Evolutionary conservation across 1,140 invertebrate species (phyloP), one percentile per base, ranked within the genome.

Genomic region (Scaptomyza hsui): DNA sequence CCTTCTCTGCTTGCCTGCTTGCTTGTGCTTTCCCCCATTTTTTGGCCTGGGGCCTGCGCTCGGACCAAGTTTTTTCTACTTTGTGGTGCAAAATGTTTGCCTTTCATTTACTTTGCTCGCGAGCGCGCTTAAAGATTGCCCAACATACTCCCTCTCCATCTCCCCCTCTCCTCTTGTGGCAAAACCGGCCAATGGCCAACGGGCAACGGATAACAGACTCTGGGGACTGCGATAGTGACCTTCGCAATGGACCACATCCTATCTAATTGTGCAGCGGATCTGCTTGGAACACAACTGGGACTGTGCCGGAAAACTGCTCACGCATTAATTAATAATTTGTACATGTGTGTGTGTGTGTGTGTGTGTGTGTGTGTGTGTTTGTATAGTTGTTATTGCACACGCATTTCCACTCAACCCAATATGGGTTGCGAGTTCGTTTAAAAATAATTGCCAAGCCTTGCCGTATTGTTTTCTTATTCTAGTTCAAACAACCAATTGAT

Each of bases 321-420:
- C 77, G 77, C 81, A 85, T 86, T 86, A 85, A 85, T 85, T 85
- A 85, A 86, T 78, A 70, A 85, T 86, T 86, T 77, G 86, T 81
- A 68, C 74, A 24, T 59, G 35, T 56, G 59, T 61, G 44, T 55
- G 32, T 35, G 16, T 70, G 16, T 42, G 39, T 47, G 47, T 65
- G 53, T 62, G 24, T 53, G 35, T 45, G 32, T 42, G 55, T 49
- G 53, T 24, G 15, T 7, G 7, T 21, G 44, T 13, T 35, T 15
- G 10, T 32, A 12, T 12, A 24, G 24, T 24, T 5, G 24, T 24
- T 24, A 24, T 85, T 80, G 76, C 81, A 67, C 70, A 76, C 72
- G 76, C 80, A 83, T 85, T 85, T 79, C 7, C 26, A 32, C 13
- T 7, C 15, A 32, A 51, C 9, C 45, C 29, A n/a, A n/a, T n/a